Percentiles rank a stretch among this genome's conserved stretches.
These are phyloP conservation scores for Bombus soroeensis DNA, from an alignment of 1,140 invertebrate species.

Conservation along the genomic window DNA sequence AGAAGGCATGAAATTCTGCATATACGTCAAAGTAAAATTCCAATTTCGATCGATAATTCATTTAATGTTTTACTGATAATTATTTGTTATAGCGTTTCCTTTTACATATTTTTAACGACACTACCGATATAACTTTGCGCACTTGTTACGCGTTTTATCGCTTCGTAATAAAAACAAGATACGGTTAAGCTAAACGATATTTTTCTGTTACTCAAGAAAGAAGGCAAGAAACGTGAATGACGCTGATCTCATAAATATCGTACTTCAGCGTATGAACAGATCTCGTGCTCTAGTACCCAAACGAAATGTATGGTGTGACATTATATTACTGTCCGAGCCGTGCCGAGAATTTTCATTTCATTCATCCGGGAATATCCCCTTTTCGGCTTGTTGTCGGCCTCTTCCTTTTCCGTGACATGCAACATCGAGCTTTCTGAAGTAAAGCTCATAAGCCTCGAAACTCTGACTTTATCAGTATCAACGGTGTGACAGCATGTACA, in stretches of 20 bases:
- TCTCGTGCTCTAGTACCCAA: conserved; percentile 44
- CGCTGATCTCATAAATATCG: conserved; percentile 28
- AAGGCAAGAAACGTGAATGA: not conserved
- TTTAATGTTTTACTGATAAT: not conserved
- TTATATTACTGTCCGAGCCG: conserved; percentile 20
- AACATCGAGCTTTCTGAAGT: conserved; percentile 21
- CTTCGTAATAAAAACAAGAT: too few relatives aligned
- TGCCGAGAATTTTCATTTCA: conserved; percentile 41
- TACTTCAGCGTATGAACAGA: conserved; percentile 37
- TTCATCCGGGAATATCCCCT: conserved; percentile 23
- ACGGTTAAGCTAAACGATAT: not conserved
- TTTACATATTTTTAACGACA: too few relatives aligned
- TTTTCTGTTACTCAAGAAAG: not conserved
- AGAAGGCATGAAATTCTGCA: not conserved
- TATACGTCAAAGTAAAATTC: not conserved
- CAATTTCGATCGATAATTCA: not conserved
- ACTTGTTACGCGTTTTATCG: not conserved
- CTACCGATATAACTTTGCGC: too few relatives aligned
- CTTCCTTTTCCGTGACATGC: not conserved
- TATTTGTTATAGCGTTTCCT: too few relatives aligned
- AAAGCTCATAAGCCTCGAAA: not conserved
- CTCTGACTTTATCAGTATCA: conserved; percentile 6
- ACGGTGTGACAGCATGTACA: not conserved
- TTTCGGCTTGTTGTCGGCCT: not conserved
- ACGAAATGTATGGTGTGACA: conserved; percentile 25